Percentiles rank a stretch among this genome's conserved stretches.
Evolutionary conservation across 92 coral and sea anemone genomes (phyloP).

Genomic region (Paramuricea clavata): DNA sequence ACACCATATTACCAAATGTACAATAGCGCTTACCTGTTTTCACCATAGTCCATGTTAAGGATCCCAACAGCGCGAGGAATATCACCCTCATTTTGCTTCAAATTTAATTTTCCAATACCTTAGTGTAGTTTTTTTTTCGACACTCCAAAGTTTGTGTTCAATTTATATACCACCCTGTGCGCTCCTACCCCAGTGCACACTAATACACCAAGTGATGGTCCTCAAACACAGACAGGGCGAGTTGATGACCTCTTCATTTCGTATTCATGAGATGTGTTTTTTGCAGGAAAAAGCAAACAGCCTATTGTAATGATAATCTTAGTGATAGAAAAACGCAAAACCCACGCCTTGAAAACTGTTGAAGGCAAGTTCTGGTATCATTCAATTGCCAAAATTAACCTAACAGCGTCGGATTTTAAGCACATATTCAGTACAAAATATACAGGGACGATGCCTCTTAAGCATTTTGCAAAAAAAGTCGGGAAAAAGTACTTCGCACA

Average conservation of each 20-base stretch:
- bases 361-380: not conserved
- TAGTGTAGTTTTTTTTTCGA: too few relatives aligned
- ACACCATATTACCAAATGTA: not conserved
- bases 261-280: not conserved
- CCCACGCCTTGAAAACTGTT: conserved; percentile 21
- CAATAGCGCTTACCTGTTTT: not conserved
- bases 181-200: not conserved
- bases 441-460: not conserved
- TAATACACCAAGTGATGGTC: conserved; percentile 3
- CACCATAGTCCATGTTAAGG: not conserved
- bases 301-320: conserved; percentile 27
- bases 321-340: conserved; percentile 26
- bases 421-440: not conserved
- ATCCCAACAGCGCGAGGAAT: conserved; percentile 9
- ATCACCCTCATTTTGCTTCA: conserved; percentile 15
- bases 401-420: not conserved
- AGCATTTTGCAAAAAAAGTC: not conserved
- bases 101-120: not conserved
- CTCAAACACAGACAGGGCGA: conserved; percentile 21
- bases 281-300: conserved; percentile 1
- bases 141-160: not conserved
- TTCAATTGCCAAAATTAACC: not conserved
- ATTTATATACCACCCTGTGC: not conserved
- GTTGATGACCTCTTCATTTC: not conserved
- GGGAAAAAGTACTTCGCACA: not conserved